A percentile compares a stretch with the other conserved stretches of the same genome.
Evolutionary conservation across 1,140 invertebrate species (phyloP).

Genomic region (Drosophila repletoides): DNA sequence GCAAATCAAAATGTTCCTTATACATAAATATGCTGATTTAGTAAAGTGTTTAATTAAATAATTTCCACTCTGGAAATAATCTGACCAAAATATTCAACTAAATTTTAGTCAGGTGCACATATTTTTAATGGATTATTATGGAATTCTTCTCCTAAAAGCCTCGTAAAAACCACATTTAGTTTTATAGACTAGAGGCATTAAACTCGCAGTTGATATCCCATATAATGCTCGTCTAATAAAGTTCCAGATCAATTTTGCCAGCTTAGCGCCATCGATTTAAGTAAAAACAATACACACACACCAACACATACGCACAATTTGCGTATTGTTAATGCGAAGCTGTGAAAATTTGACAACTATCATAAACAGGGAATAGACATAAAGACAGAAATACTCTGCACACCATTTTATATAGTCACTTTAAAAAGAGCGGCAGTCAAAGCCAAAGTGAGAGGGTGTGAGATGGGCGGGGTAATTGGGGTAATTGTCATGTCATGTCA

Average conservation of each 20-base stretch:
- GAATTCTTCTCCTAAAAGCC: not conserved
- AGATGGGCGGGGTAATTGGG: not conserved
- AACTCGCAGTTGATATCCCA: too few species aligned
- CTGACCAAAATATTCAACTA: conserved; percentile 47
- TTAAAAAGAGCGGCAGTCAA: too few species aligned
- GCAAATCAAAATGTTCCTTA: too few species aligned
- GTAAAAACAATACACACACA: conserved; percentile 45
- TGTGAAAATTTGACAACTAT: conserved; percentile 39
- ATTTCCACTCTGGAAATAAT: conserved; percentile 34
- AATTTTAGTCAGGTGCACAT: not conserved
- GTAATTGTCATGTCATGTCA: conserved; percentile 41
- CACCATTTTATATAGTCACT: too few species aligned
- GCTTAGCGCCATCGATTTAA: conserved; percentile 59
- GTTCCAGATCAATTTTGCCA: conserved; percentile 25
- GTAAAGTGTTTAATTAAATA: too few species aligned
- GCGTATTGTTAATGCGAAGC: conserved; percentile 32
- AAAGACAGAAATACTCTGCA: not conserved
- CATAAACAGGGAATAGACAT: conserved; percentile 24
- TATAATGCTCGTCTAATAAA: too few species aligned
- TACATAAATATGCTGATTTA: too few species aligned
- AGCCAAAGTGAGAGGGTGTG: not conserved
- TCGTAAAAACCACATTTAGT: conserved; percentile 4
- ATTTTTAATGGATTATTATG: too few species aligned
- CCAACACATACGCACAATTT: not conserved
- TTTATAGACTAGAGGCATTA: conserved; percentile 29